These are phyloP conservation scores for Grallaria varia DNA, from an alignment of 2,113 vertebrate species.

Conservation along the genomic window DNA sequence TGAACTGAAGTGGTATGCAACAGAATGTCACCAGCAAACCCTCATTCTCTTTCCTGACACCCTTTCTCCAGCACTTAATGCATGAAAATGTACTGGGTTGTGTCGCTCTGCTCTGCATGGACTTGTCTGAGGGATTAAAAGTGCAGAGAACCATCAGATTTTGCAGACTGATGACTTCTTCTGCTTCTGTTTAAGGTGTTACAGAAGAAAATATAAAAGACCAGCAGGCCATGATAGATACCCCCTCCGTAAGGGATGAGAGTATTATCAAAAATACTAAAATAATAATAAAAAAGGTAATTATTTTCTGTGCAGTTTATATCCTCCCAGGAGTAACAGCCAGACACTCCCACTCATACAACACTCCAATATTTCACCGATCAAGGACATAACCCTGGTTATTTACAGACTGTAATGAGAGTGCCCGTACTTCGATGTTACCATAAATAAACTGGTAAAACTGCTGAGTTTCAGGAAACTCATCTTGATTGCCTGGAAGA, in stretches of 20 bases:
- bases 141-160: neutral
- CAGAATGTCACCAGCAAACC: neutral
- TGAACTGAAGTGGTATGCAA: neutral
- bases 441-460: conserved; percentile 86
- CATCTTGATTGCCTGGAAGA: conserved; percentile 71
- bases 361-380: conserved; percentile 73
- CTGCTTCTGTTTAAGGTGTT: neutral
- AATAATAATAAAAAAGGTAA: neutral
- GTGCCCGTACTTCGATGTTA: conserved; percentile 78
- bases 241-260: neutral
- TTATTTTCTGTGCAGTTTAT: conserved; percentile 76
- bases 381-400: conserved; percentile 86
- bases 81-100: neutral
- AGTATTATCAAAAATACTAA: conserved; percentile 23
- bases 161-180: neutral
- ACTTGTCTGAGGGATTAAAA: neutral
- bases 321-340: conserved; percentile 44
- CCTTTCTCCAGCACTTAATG: neutral
- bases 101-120: neutral
- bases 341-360: conserved; percentile 69
- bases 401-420: conserved; percentile 84
- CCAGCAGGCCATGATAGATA: neutral
- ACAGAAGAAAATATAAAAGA: neutral
- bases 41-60: neutral
- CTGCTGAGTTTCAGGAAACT: conserved; percentile 72